Conservation (phyloP, 2,888 invertebrate species). For the Drosophila robusta region DNA sequence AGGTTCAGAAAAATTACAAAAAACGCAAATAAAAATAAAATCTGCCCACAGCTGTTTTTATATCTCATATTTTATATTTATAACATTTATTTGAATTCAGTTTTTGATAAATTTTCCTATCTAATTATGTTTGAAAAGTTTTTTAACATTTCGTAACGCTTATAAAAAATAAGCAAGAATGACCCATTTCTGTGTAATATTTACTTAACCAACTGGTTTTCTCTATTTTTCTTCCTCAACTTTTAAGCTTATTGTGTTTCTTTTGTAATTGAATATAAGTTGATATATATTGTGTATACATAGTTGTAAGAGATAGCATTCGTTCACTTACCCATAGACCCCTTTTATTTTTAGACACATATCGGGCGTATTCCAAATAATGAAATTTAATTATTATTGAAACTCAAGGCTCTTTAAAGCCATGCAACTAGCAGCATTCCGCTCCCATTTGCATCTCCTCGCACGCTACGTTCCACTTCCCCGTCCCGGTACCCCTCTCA, state of each 20-base stretch:
- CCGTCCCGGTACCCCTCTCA: too few relatives aligned
- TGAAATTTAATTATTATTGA: conserved; percentile 7
- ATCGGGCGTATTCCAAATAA: too few relatives aligned
- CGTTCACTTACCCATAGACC: not conserved
- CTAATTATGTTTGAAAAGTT: too few relatives aligned
- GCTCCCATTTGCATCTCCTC: not conserved
- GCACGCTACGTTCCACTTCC: not conserved
- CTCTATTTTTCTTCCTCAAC: not conserved
- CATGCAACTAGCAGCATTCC: conserved; percentile 6
- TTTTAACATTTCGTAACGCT: not conserved
- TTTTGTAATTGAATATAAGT: not conserved
- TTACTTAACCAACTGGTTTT: not conserved
- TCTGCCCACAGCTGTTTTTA: too few relatives aligned
- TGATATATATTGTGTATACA: not conserved
- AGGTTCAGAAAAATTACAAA: too few relatives aligned
- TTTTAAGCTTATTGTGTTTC: not conserved
- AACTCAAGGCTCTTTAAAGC: conserved; percentile 9
- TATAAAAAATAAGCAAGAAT: not conserved
- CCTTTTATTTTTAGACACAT: not conserved
- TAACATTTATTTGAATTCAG: not conserved
- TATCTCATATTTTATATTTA: too few relatives aligned
- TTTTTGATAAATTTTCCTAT: not conserved
- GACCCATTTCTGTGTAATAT: not conserved
- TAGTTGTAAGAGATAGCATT: not conserved
- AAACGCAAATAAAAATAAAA: too few relatives aligned